Evolutionary conservation across 2,113 vertebrate species (phyloP).

Genomic region (Machaerirhynchus nigripectus): DNA sequence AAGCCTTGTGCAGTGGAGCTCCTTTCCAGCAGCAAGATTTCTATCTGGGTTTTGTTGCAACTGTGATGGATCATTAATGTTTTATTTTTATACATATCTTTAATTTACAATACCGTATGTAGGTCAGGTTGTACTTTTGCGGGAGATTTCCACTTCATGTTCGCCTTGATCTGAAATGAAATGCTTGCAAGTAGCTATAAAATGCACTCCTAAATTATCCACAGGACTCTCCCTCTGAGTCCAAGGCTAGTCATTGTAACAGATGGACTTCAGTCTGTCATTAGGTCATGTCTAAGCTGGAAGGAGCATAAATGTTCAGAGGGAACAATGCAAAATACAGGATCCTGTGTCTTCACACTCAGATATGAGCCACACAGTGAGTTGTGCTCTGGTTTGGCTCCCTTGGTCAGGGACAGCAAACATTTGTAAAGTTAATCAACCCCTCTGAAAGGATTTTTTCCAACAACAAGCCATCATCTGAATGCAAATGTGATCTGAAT

Average conservation of each 20-base stretch:
- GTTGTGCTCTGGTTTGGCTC: not conserved
- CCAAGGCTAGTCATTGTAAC: conserved; percentile 24
- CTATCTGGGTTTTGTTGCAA: not conserved
- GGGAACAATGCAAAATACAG: not conserved
- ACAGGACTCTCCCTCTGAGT: conserved; percentile 36
- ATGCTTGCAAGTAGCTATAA: conserved; percentile 1
- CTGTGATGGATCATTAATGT: not conserved
- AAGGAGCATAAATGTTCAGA: not conserved
- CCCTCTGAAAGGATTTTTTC: conserved; percentile 18
- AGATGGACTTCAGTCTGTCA: conserved; percentile 55
- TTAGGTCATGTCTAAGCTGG: not conserved
- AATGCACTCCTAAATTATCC: conserved; percentile 43
- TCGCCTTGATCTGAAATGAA: conserved; percentile 28
- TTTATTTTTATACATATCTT: conserved; percentile 30
- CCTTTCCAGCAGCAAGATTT: not conserved
- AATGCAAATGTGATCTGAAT: conserved; percentile 40
- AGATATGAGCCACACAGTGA: not conserved
- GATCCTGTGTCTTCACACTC: not conserved
- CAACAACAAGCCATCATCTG: conserved; percentile 18
- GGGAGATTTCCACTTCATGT: not conserved
- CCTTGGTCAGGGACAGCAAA: not conserved
- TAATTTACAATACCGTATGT: not conserved
- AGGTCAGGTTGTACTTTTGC: conserved; percentile 43
- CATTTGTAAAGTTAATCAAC: not conserved
- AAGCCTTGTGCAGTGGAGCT: not conserved